Base-by-base conservation (phyloP, 2,888 invertebrate genomes). In the Rotaria sp. region DNA sequence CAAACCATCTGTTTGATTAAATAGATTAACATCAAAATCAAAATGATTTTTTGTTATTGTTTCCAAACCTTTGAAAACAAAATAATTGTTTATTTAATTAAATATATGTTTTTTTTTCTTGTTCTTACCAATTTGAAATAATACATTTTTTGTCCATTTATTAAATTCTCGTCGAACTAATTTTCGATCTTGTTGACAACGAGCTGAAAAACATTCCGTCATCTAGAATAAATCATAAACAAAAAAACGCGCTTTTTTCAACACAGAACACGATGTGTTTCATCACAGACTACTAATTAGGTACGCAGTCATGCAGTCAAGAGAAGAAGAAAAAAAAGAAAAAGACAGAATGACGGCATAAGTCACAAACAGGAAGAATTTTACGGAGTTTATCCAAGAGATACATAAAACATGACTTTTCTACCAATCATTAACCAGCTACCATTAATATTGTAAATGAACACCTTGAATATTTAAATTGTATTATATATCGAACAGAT, bases 11-110 rank as follows among this genome's bases (percentile, higher is more conserved):
- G 26, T 45, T n/a, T 15, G 2, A 26, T 45, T 41, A 45, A 80
- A 45, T 41, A 80, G 1, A 13, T 80, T 80, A 26, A 45, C 45
- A 45, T 80, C 80, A 45, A 80, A 80, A 11, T 26, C 41, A 45
- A 80, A 80, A 80, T 80, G 45, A 80, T 80, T 80, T 45, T 80
- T 80, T 41, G 45, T 45, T 45, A 80, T 80, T 80, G 80, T 80
- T 45, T 80, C 80, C 15, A 80, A 45, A 26, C 80, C 80, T 80
- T 11, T 5, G n/a, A 80, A 45, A 45, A 15, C 2, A 80, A 80
- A 45, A 41, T 13, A 21, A 35, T 52, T 52, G 0, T 30, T 59
- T 30, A 15, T 15, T 59, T 30, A 30, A 18, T 11, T 26, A 5
- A 74, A 18, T 5, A 50, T 10, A 13, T 50, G 15, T 50, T 15